These are phyloP conservation scores for Connochaetes taurinus DNA, from an alignment of 2,113 vertebrate genomes.

Conservation along the genomic window DNA sequence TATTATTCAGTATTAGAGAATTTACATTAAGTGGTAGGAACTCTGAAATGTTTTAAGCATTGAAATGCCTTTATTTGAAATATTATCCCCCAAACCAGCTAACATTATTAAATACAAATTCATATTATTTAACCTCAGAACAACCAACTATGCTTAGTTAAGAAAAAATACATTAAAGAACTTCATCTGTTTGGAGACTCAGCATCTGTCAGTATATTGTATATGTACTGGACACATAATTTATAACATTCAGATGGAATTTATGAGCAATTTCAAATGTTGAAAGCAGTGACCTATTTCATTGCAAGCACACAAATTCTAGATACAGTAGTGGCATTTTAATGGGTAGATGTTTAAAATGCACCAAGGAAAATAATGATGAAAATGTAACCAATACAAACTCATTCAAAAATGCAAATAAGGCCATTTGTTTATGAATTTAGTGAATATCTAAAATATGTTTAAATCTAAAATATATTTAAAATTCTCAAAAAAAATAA, in stretches of 20 bases:
- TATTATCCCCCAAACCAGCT: not conserved
- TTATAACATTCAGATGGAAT: not conserved
- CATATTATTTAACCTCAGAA: not conserved
- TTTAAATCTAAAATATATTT: not conserved
- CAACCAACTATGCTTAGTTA: not conserved
- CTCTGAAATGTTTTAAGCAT: not conserved
- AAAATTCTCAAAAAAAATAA: not conserved
- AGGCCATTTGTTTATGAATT: not conserved
- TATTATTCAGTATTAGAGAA: not conserved
- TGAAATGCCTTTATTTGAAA: not conserved
- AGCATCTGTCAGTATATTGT: not conserved
- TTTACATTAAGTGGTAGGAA: not conserved
- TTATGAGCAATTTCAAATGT: not conserved
- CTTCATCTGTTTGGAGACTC: not conserved
- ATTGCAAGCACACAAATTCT: not conserved
- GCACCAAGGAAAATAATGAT: not conserved
- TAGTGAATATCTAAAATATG: not conserved
- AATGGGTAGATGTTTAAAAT: not conserved
- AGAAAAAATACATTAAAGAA: not conserved
- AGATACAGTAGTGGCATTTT: not conserved
- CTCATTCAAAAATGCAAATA: not conserved
- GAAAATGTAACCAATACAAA: not conserved
- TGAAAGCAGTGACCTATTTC: not conserved
- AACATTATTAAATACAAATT: not conserved
- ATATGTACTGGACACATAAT: not conserved